Evolutionary conservation across 2,888 invertebrate species (phyloP).

Genomic region (Cremastobaeus sp.): DNA sequence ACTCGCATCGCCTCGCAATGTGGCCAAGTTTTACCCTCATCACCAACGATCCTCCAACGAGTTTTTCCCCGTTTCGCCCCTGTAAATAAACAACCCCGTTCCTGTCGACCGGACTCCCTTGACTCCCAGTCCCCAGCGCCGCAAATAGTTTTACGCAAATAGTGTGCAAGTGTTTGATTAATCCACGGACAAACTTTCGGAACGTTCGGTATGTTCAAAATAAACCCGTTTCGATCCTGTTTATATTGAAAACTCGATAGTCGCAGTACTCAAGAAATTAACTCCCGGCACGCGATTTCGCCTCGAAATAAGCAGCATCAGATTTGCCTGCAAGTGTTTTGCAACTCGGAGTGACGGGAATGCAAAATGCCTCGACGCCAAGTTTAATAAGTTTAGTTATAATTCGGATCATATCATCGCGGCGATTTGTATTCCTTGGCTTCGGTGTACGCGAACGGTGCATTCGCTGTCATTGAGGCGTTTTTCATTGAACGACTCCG

Average conservation of each 20-base stretch:
- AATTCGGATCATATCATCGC: constrained; percentile 8
- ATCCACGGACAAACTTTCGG: constrained; percentile 3
- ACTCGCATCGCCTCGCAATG: constrained; percentile 63
- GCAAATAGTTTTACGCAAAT: too few species aligned
- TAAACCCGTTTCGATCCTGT: too few species aligned
- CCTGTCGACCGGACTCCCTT: neutral
- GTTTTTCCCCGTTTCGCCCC: neutral
- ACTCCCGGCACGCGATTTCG: too few species aligned
- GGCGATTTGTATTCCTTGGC: constrained; percentile 4
- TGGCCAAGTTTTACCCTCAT: constrained; percentile 33
- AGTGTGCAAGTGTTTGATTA: constrained; percentile 28
- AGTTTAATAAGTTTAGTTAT: constrained; percentile 8
- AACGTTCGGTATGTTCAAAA: constrained; percentile 3
- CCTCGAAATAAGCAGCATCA: too few species aligned
- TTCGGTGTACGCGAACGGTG: neutral
- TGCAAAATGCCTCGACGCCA: neutral
- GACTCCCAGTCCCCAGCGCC: too few species aligned
- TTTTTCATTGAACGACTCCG: too few species aligned
- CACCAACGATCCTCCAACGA: constrained; percentile 11
- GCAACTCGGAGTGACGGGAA: constrained; percentile 16
- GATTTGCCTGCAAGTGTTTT: constrained; percentile 4
- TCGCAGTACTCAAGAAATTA: too few species aligned
- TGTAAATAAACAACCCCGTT: neutral
- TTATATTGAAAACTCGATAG: too few species aligned
- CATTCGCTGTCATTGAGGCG: too few species aligned